Evolutionary conservation across 2,888 invertebrate genomes (phyloP), one percentile per base, ranked within the genome.

Genomic region (Philereme transversata): DNA sequence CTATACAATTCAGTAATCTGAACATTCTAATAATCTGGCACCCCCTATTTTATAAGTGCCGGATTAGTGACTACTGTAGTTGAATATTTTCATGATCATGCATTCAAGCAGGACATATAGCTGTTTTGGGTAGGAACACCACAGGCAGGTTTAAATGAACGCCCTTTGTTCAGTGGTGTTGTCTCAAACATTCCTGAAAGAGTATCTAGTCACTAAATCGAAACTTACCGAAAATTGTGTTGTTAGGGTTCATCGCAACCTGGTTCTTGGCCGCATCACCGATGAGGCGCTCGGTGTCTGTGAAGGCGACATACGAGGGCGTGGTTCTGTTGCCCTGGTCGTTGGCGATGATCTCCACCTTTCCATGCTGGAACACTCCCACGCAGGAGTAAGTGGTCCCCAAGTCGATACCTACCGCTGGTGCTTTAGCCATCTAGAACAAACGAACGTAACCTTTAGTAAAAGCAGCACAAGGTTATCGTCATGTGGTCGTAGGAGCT

Each of bases 361-460:
- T 97, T 70, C 97, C 97, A 90, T 97, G 96, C 92, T 97, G 97
- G 94, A 97, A 98, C 70, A 98, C 97, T 77, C 97, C 97, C 73
- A 98, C 97, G 82, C 97, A 98, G 57, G 98, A 98, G 91, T 98
- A 98, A 69, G 98, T 98, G 74, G 98, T 98, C 74, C 98, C 98
- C 90, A 98, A 94, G 94, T 98, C 98, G 92, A 98, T 98, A 94
- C 98, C 98, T 83, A 98, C 96, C 86, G 97, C 97, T 82, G 97
- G 97, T 94, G 96, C 95, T 91, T 96, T 96, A 64, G 90, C 93
- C 93, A 93, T 94, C 94, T 94, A 80, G 4, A 83, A 85, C 78
- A 77, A 80, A 61, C 7, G 44, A 71, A 64, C n/a, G 8, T 47
- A 36, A 0, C 5, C 35, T 51, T 62, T 72, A 56, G 53, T 4